A percentile compares a stretch with the other conserved stretches of the same genome.
Evolutionary conservation across 2,797 vertebrate genomes (phyloP).

Genomic region (Streptopelia turtur): DNA sequence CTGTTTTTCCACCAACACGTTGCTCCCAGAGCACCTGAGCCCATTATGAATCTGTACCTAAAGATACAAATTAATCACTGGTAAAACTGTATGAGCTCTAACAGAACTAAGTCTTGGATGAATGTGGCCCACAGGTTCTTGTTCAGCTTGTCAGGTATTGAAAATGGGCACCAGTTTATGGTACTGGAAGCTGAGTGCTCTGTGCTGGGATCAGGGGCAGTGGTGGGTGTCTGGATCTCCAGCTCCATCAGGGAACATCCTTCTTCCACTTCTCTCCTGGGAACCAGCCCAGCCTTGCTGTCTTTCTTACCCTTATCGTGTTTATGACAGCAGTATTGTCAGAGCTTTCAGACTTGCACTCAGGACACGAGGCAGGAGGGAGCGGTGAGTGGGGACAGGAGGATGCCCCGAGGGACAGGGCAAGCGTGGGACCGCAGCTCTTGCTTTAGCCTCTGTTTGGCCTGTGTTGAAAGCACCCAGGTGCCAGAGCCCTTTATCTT

Average conservation of each 20-base stretch:
- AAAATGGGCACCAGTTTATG: not conserved
- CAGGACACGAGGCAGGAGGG: fast-evolving
- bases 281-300: not conserved
- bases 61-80: not conserved
- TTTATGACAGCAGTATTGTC: not conserved
- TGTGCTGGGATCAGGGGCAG: not conserved
- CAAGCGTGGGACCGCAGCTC: fast-evolving
- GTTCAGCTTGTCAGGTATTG: not conserved
- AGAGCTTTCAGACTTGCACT: fast-evolving
- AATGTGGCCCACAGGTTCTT: not conserved
- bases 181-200: not conserved
- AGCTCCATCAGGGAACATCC: not conserved
- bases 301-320: not conserved
- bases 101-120: not conserved
- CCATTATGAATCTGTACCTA: not conserved
- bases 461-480: not conserved
- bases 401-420: fast-evolving
- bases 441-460: no score
- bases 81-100: not conserved
- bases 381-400: no score
- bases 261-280: not conserved
- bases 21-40: not conserved
- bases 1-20: fast-evolving
- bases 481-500: not conserved
- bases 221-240: not conserved